phyloP scores from a whole-genome alignment of 2,113 vertebrate genomes.

The Aspidoscelis tigris region DNA sequence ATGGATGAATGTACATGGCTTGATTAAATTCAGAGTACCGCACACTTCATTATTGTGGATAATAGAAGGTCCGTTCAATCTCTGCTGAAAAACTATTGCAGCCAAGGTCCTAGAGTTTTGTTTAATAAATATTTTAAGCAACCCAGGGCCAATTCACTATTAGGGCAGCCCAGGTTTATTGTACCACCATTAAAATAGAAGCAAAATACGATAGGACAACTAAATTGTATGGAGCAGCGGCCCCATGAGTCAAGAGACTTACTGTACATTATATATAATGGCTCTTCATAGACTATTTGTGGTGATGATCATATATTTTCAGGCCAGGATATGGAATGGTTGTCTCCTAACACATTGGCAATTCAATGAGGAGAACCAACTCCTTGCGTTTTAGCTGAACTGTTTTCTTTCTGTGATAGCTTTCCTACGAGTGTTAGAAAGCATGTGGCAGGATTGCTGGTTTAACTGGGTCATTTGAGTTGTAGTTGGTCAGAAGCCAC shows the following conservation, averaged over 20 bases:
- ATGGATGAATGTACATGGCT: too few relatives aligned
- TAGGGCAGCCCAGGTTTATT: too few relatives aligned
- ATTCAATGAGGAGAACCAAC: constrained; percentile 5
- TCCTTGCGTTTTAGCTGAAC: constrained; percentile 46
- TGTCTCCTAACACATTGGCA: background rate
- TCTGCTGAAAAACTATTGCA: background rate
- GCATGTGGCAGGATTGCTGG: background rate
- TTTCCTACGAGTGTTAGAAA: background rate
- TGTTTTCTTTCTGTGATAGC: background rate
- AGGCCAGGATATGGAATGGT: background rate
- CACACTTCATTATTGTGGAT: too few relatives aligned
- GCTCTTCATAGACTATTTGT: background rate
- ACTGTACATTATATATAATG: background rate
- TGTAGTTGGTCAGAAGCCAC: background rate
- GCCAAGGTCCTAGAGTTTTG: background rate
- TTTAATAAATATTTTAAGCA: too few relatives aligned
- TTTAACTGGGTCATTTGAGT: constrained; percentile 2
- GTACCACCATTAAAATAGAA: background rate
- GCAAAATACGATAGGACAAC: background rate
- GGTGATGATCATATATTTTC: background rate
- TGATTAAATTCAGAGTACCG: too few relatives aligned
- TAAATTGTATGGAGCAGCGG: background rate
- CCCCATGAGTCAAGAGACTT: background rate
- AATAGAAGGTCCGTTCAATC: background rate
- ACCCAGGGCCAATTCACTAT: too few relatives aligned